These are phyloP conservation scores for Belgica antarctica DNA, from an alignment of 2,888 invertebrate species.

Conservation along the genomic window DNA sequence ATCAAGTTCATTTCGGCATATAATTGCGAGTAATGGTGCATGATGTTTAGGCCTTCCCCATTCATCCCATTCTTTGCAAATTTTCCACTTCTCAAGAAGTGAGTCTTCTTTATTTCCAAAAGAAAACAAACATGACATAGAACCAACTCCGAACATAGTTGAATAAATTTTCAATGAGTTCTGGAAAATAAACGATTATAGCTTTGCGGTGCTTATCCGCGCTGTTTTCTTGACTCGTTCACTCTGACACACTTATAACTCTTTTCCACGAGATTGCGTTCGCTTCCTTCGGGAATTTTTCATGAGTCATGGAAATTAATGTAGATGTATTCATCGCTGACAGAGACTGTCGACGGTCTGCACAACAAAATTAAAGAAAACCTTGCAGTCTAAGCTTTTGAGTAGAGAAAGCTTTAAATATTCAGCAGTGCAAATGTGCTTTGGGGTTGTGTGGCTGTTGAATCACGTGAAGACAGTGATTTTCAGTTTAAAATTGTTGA, in stretches of 20 bases:
- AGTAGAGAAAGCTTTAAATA: too few relatives aligned
- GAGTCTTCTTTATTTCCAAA: not conserved
- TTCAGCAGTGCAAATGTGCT: too few relatives aligned
- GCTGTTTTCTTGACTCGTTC: not conserved
- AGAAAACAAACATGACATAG: not conserved
- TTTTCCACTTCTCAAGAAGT: not conserved
- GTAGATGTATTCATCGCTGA: not conserved
- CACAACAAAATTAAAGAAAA: not conserved
- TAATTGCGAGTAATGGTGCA: conserved; percentile 32
- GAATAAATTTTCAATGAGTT: conserved; percentile 31
- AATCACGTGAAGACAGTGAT: too few relatives aligned
- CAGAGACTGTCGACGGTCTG: not conserved
- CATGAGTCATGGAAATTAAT: conserved; percentile 31
- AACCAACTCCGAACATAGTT: conserved; percentile 12
- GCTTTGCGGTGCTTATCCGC: not conserved
- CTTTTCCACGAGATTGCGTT: not conserved
- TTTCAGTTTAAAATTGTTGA: too few relatives aligned
- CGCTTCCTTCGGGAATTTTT: not conserved
- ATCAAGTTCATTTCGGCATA: conserved; percentile 19
- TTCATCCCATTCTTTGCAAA: conserved; percentile 6
- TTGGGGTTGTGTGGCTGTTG: too few relatives aligned
- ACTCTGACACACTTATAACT: not conserved
- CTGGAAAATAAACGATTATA: not conserved
- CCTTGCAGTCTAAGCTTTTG: not conserved
- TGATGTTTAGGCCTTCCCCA: not conserved